Percentiles rank a stretch among this genome's conserved stretches.
Conservation (phyloP, 1,140 invertebrate species). For the Homalodisca vitripennis region DNA sequence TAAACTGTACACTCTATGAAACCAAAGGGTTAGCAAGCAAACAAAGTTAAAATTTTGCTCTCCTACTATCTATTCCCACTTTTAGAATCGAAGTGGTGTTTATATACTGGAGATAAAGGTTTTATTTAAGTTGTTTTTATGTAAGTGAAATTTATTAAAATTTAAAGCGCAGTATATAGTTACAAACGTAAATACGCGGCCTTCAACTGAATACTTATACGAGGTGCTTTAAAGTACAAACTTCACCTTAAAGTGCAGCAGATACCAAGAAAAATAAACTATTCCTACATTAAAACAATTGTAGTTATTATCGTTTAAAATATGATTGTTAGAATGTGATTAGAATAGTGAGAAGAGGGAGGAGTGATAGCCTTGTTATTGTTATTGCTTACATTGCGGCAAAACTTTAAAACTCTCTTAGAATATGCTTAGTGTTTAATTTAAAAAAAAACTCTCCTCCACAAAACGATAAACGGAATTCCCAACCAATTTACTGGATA, state of each 20-base stretch:
- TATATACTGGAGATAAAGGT: neutral
- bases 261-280: neutral
- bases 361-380: neutral
- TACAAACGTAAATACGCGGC: too few species aligned
- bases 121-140: too few species aligned
- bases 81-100: neutral
- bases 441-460: neutral
- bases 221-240: constrained; percentile 23
- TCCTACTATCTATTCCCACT: constrained; percentile 8
- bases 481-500: neutral
- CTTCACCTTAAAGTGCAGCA: constrained; percentile 21
- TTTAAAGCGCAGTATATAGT: neutral
- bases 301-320: constrained; percentile 4
- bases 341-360: neutral
- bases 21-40: too few species aligned
- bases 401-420: constrained; percentile 17
- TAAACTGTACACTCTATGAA: constrained; percentile 8
- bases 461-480: constrained; percentile 2
- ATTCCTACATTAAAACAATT: constrained; percentile 14
- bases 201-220: neutral
- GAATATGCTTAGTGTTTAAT: constrained; percentile 3
- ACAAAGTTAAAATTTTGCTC: too few species aligned
- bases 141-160: neutral
- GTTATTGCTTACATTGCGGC: neutral
- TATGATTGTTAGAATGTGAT: constrained; percentile 10